Evolutionary conservation across 2,888 invertebrate genomes (phyloP), one percentile per base, ranked within the genome.

Genomic region (Portevinia maculata): DNA sequence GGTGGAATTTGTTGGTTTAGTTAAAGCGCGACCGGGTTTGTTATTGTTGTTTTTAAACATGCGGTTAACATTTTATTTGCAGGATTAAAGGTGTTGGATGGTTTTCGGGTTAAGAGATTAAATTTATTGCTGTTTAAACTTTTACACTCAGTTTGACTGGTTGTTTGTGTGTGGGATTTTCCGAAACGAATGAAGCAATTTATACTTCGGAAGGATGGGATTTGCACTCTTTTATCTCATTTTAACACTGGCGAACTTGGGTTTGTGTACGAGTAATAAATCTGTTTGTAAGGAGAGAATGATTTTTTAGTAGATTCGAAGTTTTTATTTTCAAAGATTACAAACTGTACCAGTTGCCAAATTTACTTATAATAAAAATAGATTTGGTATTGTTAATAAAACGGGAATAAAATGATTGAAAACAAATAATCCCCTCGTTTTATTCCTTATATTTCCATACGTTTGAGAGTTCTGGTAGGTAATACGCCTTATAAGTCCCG

Each of bases 101-200:
- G 17, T 21, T 9, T 30, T 53, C 9, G 34, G 9, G 19, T 15
- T 28, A 34, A 17, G n/a, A 17, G 24, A 50, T 39, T 64, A 28
- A 64, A 64, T 64, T 64, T 64, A 64, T 50, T 30, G 17, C 19
- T 48, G 32, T 62, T 34, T 34, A 11, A 62, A 34, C 46, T 62
- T 34, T 48, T 32, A 19, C 15, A 34, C 21, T 48, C 13, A 48
- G 34, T 21, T 24, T 1, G 34, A 9, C 21, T 24, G 21, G 46
- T 6, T 24, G 15, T 46, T 41, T 39, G 13, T 24, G 2, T 24
- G 24, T 24, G 13, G 39, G n/a, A 1, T 21, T 24, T 24, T 39
- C 24, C 9, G 17, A 3, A 19, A 17, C 19, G 19, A 15, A 44
- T 19, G 9, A 44, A 44, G 11, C 11, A 19, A 44, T 44, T 44